Conservation (phyloP, 2,113 vertebrate genomes). For the Sylvietta virens region DNA sequence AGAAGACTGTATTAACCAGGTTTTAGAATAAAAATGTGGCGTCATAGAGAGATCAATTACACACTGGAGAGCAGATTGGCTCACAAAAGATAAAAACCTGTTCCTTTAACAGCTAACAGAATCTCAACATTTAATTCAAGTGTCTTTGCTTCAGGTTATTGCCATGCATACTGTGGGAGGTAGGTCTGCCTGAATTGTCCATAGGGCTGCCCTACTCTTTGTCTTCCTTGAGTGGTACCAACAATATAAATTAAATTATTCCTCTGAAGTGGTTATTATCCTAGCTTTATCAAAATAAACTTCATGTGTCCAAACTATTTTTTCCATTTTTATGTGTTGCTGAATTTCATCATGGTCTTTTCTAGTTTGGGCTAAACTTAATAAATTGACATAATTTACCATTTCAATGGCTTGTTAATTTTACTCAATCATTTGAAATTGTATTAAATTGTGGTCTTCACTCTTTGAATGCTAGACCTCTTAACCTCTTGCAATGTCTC, state of each 20-base stretch:
- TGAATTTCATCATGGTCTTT: neutral
- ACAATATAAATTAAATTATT: neutral
- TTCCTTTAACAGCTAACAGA: neutral
- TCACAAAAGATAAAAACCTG: neutral
- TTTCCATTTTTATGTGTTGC: neutral
- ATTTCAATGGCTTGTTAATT: neutral
- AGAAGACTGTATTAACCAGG: neutral
- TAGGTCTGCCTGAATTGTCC: neutral
- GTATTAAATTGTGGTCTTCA: neutral
- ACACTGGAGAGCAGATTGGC: neutral
- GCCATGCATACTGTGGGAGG: neutral
- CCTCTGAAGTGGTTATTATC: neutral
- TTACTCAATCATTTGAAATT: neutral
- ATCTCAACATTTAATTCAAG: neutral
- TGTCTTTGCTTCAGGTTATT: neutral
- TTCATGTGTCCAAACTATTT: neutral
- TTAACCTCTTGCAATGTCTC: neutral
- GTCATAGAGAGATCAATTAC: neutral
- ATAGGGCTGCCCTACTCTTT: neutral
- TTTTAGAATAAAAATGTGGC: neutral
- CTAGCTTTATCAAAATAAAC: neutral
- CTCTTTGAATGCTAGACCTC: neutral
- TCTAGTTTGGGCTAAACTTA: neutral
- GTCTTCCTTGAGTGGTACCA: neutral
- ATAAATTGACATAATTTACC: neutral